Base-by-base conservation (phyloP, 1,140 invertebrate genomes). In the Hylaeus anthracinus region DNA sequence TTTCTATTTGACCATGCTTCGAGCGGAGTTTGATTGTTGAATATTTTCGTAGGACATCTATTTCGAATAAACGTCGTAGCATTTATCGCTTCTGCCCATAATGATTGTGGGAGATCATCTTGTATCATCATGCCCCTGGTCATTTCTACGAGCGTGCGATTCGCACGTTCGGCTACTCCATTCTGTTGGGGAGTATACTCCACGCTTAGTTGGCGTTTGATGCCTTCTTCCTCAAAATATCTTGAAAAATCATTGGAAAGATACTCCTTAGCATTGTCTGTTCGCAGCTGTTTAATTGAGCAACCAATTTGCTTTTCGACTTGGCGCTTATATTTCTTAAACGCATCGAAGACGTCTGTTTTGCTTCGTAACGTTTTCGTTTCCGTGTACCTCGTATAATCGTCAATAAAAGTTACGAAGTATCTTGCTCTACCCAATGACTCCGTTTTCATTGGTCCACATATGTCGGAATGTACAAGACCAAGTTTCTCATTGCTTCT, bases 141-240 rank as follows among this genome's bases (percentile, higher is more conserved):
- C 53, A 70, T 76, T 12, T 81, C 67, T 1, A 88, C 70, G 1
- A 93, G 37, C 1, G 88, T 91, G 41, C 90, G 51, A 67, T 93
- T 93, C 9, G 88, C 75, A 48, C 93, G 79, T 81, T 94, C 91
- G 0, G 90, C 86, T 53, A 86, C 77, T 58, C 90, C 92, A 85
- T 94, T 94, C 72, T 90, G 83, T 73, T 93, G 86, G 39, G 93
- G 91, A 10, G 86, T 85, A 72, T 93, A 90, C 8, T 86, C 65
- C 76, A 86, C 70, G 83, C 43, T 12, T 67, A 73, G 14, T 43
- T 79, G 39, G 6, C 75, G 41, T 2, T 3, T 4, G 3, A 78
- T 75, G 8, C 73, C 48, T 55, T 65, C 60, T 2, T 26, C 43
- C 64, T 73, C 61, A 10, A 73, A 51, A 61, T 26, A 73, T n/a